phyloP scores from a whole-genome alignment of 2,113 vertebrate species.

The Leiothrix lutea region DNA sequence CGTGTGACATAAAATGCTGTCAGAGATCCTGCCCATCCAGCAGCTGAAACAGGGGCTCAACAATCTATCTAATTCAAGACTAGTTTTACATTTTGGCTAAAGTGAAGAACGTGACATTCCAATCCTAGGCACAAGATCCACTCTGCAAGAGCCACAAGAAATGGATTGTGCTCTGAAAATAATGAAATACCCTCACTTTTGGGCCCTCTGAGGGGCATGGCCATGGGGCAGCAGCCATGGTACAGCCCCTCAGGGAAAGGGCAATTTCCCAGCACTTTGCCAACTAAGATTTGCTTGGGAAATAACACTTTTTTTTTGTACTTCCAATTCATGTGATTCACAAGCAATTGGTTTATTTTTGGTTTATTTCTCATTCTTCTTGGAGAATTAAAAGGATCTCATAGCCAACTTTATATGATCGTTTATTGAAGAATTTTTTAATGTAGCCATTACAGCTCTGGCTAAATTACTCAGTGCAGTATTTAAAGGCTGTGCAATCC shows the following conservation, averaged over 20 bases:
- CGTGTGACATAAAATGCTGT: background rate
- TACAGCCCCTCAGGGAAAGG: accelerated
- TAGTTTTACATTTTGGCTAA: background rate
- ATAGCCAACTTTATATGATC: background rate
- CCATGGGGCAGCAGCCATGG: background rate
- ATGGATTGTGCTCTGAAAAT: background rate
- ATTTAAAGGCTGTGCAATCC: background rate
- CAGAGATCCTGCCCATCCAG: background rate
- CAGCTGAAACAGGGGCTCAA: background rate
- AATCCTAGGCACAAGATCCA: background rate
- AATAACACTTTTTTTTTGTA: background rate
- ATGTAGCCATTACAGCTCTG: background rate
- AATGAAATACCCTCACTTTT: background rate
- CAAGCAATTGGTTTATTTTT: background rate
- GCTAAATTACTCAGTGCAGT: background rate
- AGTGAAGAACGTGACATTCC: background rate
- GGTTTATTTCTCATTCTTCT: background rate
- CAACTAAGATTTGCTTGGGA: background rate
- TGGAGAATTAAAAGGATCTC: background rate
- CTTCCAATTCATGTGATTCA: background rate
- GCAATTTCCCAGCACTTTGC: background rate
- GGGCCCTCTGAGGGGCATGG: background rate
- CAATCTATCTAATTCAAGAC: background rate
- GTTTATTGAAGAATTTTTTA: background rate
- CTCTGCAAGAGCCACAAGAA: background rate